Evolutionary conservation across 2,113 vertebrate genomes (phyloP).

Genomic region (Leiothrix lutea): DNA sequence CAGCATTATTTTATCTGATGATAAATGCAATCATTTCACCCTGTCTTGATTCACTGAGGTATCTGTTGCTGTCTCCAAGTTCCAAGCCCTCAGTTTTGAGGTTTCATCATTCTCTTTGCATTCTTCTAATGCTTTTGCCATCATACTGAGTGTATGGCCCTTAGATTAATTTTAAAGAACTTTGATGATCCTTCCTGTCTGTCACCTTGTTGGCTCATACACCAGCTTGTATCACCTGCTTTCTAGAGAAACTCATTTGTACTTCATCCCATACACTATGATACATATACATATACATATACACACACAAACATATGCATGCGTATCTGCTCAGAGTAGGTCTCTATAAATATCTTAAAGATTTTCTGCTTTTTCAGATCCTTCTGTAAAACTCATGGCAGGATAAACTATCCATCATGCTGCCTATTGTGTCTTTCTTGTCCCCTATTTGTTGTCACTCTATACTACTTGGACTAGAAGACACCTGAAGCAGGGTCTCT

Average conservation of each 20-base stretch:
- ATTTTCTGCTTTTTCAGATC: not conserved
- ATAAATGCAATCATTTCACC: not conserved
- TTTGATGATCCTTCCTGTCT: not conserved
- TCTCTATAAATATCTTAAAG: not conserved
- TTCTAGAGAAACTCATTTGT: not conserved
- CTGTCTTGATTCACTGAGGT: not conserved
- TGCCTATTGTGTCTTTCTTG: not conserved
- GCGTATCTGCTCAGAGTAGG: accelerated
- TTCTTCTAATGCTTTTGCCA: not conserved
- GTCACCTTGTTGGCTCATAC: not conserved
- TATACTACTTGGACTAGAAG: not conserved
- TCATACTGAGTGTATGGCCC: not conserved
- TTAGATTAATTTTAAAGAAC: not conserved
- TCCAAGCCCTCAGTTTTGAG: not conserved
- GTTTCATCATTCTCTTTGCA: not conserved
- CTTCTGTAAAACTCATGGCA: not conserved
- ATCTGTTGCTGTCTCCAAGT: not conserved
- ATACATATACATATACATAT: not conserved
- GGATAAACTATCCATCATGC: not conserved
- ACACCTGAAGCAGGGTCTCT: not conserved
- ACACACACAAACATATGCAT: accelerated
- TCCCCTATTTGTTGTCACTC: not conserved
- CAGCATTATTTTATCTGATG: not conserved
- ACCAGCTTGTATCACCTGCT: not conserved
- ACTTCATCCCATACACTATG: not conserved